These are phyloP conservation scores for Sinonovacula constricta DNA, from an alignment of 1,140 invertebrate genomes.

Conservation along the genomic window DNA sequence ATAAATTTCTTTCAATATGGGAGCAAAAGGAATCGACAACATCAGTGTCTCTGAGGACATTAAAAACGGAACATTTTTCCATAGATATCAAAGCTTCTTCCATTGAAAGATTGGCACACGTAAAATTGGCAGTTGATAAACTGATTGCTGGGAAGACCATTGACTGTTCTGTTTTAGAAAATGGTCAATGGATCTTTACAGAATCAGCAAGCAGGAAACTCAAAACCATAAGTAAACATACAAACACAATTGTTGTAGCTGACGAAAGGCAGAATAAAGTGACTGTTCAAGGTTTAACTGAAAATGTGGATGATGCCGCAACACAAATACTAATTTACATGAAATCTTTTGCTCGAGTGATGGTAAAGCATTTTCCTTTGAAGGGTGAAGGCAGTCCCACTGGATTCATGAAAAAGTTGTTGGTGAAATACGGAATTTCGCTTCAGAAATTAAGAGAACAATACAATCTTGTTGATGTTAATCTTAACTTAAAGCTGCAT, in stretches of 20 bases:
- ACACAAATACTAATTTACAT: slow-evolving; percentile 55
- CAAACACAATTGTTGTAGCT: slow-evolving; percentile 50
- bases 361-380: slow-evolving; percentile 45
- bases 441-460: slow-evolving; percentile 53
- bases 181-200: slow-evolving; percentile 50
- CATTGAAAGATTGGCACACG: slow-evolving; percentile 42
- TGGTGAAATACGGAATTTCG: slow-evolving; percentile 53
- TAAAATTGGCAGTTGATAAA: slow-evolving; percentile 49
- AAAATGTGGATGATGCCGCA: slow-evolving; percentile 29
- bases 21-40: slow-evolving; percentile 1
- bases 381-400: slow-evolving; percentile 58
- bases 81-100: slow-evolving; percentile 57
- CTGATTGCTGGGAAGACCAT: slow-evolving; percentile 58
- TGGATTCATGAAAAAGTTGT: slow-evolving; percentile 68
- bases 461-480: slow-evolving; percentile 40
- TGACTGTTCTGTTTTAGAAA: slow-evolving; percentile 27
- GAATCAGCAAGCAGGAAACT: slow-evolving; percentile 55
- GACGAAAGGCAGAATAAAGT: slow-evolving; percentile 60
- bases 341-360: slow-evolving; percentile 29
- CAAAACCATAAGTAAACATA: slow-evolving; percentile 51
- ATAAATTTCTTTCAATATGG: slow-evolving; percentile 30
- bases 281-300: slow-evolving; percentile 56
- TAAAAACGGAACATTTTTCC: slow-evolving; percentile 49
- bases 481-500: slow-evolving; percentile 57
- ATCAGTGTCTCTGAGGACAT: slow-evolving; percentile 14